Conservation (phyloP, 2,113 vertebrate genomes). For the Galbula dea region DNA sequence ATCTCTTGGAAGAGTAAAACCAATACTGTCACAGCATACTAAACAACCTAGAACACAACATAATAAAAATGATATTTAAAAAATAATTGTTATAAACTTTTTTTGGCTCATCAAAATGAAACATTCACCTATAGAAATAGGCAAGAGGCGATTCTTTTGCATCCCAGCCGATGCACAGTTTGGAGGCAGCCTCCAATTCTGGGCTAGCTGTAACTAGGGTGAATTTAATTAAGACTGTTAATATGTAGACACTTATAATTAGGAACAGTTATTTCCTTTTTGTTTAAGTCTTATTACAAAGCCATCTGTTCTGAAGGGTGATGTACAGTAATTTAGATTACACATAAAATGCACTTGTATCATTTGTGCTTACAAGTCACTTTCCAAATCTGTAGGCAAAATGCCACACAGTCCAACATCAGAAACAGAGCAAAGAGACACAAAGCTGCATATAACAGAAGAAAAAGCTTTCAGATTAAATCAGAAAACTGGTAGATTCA, state of each 20-base stretch:
- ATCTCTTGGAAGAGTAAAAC: neutral
- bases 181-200: neutral
- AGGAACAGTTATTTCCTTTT: neutral
- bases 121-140: neutral
- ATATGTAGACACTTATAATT: neutral
- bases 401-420: neutral
- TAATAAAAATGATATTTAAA: neutral
- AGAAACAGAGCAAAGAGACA: neutral
- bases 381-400: neutral
- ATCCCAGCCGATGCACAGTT: neutral
- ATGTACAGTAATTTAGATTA: neutral
- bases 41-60: neutral
- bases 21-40: neutral
- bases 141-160: neutral
- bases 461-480: neutral
- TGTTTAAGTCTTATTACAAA: neutral
- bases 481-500: neutral
- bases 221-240: constrained; percentile 48
- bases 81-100: neutral
- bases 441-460: neutral
- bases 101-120: neutral
- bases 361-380: neutral
- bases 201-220: constrained; percentile 12
- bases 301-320: neutral
- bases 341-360: neutral